phyloP scores from a whole-genome alignment of 2,797 vertebrate species.

The Odontamblyopus rebecca region DNA sequence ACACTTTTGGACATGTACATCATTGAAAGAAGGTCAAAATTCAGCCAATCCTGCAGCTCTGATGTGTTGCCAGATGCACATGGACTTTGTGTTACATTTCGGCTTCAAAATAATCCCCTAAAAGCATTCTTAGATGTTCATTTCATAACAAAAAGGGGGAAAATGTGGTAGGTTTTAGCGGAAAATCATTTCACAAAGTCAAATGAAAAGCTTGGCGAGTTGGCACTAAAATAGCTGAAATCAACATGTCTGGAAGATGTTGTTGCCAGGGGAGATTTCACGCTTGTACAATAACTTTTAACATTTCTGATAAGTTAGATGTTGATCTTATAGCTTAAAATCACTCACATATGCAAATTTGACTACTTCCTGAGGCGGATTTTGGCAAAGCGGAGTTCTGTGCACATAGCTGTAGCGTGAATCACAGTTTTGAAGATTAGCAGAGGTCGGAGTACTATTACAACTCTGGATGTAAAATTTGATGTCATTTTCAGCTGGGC shows the following conservation, averaged over 20 bases:
- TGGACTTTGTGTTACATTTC: not conserved
- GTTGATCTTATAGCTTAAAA: not conserved
- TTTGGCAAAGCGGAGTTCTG: not conserved
- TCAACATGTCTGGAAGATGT: constrained; percentile 15
- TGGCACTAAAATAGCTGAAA: constrained; percentile 27
- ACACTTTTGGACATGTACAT: constrained; percentile 13
- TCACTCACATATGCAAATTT: not conserved
- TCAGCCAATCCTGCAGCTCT: constrained; percentile 33
- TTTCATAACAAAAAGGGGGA: not conserved
- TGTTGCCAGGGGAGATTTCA: constrained; percentile 5
- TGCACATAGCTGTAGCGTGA: constrained; percentile 18
- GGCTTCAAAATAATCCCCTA: constrained; percentile 23
- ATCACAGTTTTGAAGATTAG: constrained; percentile 15
- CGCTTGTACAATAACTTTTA: not conserved
- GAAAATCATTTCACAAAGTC: constrained; percentile 1
- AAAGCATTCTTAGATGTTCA: constrained; percentile 20
- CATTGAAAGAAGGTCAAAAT: constrained; percentile 1
- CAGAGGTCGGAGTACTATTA: constrained; percentile 16
- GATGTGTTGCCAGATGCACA: constrained; percentile 30
- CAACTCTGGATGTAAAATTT: constrained; percentile 12
- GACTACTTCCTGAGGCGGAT: not conserved
- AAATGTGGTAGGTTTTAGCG: not conserved
- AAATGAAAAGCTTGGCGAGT: not conserved
- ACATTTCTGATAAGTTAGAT: constrained; percentile 1
- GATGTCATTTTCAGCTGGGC: constrained; percentile 38